Base-by-base conservation (phyloP, 2,797 vertebrate species). In the Pampus argenteus region DNA sequence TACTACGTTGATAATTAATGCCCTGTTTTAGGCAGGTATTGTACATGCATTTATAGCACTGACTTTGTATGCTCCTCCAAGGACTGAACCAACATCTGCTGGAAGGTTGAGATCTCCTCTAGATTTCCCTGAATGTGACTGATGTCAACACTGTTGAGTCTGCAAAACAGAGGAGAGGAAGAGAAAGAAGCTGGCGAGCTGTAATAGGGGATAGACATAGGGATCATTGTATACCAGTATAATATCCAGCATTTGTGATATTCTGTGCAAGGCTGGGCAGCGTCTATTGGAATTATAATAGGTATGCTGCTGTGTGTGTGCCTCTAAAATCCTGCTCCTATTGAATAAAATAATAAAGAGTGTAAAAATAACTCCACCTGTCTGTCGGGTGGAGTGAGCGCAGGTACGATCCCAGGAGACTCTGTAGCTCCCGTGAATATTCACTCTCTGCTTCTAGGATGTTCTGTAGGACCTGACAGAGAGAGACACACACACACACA, bases 381-480 rank as follows among this genome's bases (percentile, higher is more conserved):
- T 99, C 97, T 81, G 96, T 96, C 84, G 94, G 94, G 86, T 97
- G 97, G 76, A 99, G 91, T 0, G 96, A 95, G 73, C 97, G 95
- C 58, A 99, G 91, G 82, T 98, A 99, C 66, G 94, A 95, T 57
- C 96, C 95, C 79, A 99, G 94, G 65, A 99, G 94, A 84, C 94
- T 97, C 93, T 99, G 97, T 3, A 99, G 94, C 76, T 99, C 98
- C 86, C 97, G 96, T 18, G 96, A 96, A 87, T 97, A 99, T 78
- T 99, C 97, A 14, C 92, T 96, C 92, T 99, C 98, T 72, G 97
- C 96, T 92, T 99, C 98, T 88, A 99, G 91, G 92, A 99, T 99
- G 92, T 99, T 99, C 90, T 99, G 97, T 60, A 99, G 95, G 86
- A 99, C 98, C 98, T 99, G 88, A 20, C 11, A 22, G 14, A 66